Evolutionary conservation across 2,113 vertebrate genomes (phyloP).

Genomic region (Steatornis caripensis): DNA sequence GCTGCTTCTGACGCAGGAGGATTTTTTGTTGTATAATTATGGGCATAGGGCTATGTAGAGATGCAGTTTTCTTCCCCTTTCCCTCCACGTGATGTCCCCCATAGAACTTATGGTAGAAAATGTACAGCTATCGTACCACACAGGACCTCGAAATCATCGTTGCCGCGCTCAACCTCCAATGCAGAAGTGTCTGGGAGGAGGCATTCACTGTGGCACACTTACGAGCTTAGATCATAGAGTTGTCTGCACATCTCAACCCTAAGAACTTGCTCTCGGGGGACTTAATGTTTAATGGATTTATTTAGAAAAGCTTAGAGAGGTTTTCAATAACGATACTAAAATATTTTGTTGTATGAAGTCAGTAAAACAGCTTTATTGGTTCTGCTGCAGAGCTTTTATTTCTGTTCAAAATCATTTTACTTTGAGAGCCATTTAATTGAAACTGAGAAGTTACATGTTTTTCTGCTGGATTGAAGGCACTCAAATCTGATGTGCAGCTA

Average conservation of each 20-base stretch:
- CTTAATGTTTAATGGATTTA: not conserved
- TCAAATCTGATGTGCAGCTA: not conserved
- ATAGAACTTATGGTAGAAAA: not conserved
- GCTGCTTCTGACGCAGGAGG: not conserved
- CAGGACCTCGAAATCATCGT: rapidly evolving
- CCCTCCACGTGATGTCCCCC: not conserved
- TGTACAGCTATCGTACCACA: not conserved
- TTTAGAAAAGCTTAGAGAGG: not conserved
- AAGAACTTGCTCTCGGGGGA: not conserved
- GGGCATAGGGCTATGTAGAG: not conserved
- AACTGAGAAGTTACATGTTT: not conserved
- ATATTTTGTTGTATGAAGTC: not conserved
- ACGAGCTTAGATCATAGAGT: rapidly evolving
- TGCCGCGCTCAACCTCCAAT: not conserved
- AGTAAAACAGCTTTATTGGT: not conserved
- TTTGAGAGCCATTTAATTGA: not conserved
- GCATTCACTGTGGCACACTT: rapidly evolving
- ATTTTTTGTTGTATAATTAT: not conserved
- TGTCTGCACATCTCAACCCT: not conserved
- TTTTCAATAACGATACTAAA: not conserved
- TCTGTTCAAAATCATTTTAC: not conserved
- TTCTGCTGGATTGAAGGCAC: not conserved
- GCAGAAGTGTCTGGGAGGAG: not conserved
- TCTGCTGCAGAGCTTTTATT: not conserved
- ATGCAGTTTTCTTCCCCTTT: not conserved